Percentiles rank a stretch among this genome's conserved stretches.
Conservation (phyloP, 2,113 vertebrate species). For the Kobus ellipsiprymnus region DNA sequence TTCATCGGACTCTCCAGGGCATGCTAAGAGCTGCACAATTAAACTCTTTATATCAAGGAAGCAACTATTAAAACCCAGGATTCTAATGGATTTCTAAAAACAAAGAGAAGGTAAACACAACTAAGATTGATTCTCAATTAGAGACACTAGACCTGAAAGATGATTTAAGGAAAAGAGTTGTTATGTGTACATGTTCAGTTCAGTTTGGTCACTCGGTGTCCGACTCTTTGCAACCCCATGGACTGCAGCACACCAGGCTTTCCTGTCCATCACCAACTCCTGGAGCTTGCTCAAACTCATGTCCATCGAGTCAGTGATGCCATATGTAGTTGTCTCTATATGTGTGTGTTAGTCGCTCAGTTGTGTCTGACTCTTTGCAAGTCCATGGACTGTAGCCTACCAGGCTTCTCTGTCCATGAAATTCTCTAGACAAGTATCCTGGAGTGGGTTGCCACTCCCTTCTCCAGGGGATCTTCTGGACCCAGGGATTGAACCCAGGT, state of each 20-base stretch:
- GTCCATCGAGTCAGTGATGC: background rate
- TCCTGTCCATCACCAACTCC: background rate
- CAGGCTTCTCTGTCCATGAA: background rate
- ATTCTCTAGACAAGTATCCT: background rate
- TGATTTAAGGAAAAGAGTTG: background rate
- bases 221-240: background rate
- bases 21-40: slow-evolving; percentile 65
- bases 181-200: background rate
- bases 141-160: background rate
- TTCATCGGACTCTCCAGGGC: slow-evolving; percentile 60
- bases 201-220: background rate
- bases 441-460: background rate
- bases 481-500: background rate
- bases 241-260: background rate
- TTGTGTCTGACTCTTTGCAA: background rate
- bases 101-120: background rate
- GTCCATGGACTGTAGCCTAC: background rate
- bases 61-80: slow-evolving; percentile 49
- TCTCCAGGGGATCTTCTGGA: background rate
- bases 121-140: background rate
- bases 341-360: background rate
- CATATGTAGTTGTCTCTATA: background rate
- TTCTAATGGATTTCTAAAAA: slow-evolving; percentile 41
- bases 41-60: slow-evolving; percentile 59
- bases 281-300: background rate